Evolutionary conservation across 2,113 vertebrate species (phyloP), one percentile per base, ranked within the genome.

Genomic region (Podarcis muralis): DNA sequence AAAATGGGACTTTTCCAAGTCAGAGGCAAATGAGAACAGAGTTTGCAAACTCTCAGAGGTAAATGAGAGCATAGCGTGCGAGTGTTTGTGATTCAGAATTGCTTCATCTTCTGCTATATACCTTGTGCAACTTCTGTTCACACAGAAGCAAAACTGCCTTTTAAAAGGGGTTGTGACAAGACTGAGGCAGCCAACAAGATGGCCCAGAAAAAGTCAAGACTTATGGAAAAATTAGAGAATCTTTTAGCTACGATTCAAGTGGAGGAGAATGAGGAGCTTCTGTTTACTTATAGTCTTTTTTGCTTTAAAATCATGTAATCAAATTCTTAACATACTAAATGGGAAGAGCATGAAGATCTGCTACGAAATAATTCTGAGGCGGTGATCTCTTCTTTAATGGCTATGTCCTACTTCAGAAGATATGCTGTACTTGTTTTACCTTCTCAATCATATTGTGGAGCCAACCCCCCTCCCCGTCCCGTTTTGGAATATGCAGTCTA

Each of bases 251-350:
- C 6, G 48, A 91, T 85, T 0, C 84, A 93, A 62, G 53, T 43
- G 1, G 79, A 93, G 27, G 92, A 85, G 2, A 81, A 96, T 0
- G 92, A 95, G 88, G 94, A 97, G 16, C 95, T 97, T 90, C 2
- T 97, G 78, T 95, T 96, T 87, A 94, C 91, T 15, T 94, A 95
- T 90, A 94, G 43, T 43, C 43, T 43, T 59, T 12, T 3, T 69
- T 69, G 68, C 68, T 69, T 43, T 43, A 43, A 43, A 43, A 43
- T 43, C 43, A 7, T 8, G 43, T 43, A 43, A 43, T 43, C 43
- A 43, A 71, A 66, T 88, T 83, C 16, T 37, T 68, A 65, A 32
- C 18, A 53, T 66, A 66, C 71, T 86, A 83, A 65, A 77, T 53
- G 59, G 59, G 16, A 20, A 62, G 16, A 20, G 59, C 18, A 18